Evolutionary conservation across 1,140 invertebrate genomes (phyloP), one percentile per base, ranked within the genome.

Genomic region (Atopsyche davidsoni): DNA sequence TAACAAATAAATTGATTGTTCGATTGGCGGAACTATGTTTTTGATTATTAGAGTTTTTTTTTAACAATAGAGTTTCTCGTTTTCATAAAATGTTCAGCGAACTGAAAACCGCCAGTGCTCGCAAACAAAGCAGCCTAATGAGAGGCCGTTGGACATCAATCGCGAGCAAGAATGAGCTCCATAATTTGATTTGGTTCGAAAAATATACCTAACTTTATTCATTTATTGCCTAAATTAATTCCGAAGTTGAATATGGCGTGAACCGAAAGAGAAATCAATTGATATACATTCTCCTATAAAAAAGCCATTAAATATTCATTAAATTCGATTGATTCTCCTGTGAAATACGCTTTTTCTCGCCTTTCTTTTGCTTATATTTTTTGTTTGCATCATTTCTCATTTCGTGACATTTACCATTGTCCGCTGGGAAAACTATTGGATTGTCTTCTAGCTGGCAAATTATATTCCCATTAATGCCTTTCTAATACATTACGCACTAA

Each of bases 241-340:
- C 44, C 40, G 24, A 34, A 24, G 21, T 21, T 28, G 23, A 45
- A 31, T 45, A 35, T 35, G 53, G 46, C 31, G 35, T 45, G 53
- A 55, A 55, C 46, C 42, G 52, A 41, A 54, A 54, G 40, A 7
- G 38, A 25, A 55, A 50, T 49, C 53, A 55, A 55, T 55, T 55
- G 42, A 55, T 50, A 55, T 53, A 45, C 51, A 44, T 32, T 46
- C 51, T 53, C 45, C 39, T 53, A 53, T 47, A 53, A 40, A 43
- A 47, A 53, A 47, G 39, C 51, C 45, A 53, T 53, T 53, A 53
- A 53, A 53, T 47, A 47, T 53, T 53, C 51, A 53, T 53, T 53
- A 53, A 53, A 47, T 53, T 53, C 32, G 22, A 17, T 23, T 39
- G 38, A 45, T n/a, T 16, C 18, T 19, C 11, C 34, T 9, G 39